A percentile compares a stretch with the other conserved stretches of the same genome.
These are phyloP conservation scores for Percopsis transmontana DNA, from an alignment of 2,113 vertebrate genomes.

Conservation along the genomic window DNA sequence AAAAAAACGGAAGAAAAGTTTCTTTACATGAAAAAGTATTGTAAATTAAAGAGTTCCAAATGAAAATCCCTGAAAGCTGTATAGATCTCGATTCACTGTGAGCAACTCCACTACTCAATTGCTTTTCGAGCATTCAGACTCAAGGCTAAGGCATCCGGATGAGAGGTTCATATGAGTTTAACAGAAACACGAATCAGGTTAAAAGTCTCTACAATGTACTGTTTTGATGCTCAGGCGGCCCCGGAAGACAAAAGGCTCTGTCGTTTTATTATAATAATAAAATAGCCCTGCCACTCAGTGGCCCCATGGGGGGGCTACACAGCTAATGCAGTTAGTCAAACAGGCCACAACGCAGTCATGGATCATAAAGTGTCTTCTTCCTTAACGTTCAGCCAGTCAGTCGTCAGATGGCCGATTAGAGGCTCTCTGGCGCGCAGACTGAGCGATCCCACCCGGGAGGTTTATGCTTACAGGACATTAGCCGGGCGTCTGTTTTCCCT, in stretches of 20 bases:
- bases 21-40: too few relatives aligned
- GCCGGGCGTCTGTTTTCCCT: slow-evolving; percentile 19
- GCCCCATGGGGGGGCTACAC: slow-evolving; percentile 8
- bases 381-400: not conserved
- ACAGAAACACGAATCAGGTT: too few relatives aligned
- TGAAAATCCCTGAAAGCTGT: slow-evolving; percentile 17
- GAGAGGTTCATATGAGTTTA: slow-evolving; percentile 13
- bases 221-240: slow-evolving; percentile 17
- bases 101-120: too few relatives aligned
- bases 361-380: slow-evolving; percentile 49
- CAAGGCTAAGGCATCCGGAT: not conserved
- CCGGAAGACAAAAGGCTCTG: slow-evolving; percentile 10
- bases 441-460: slow-evolving; percentile 20
- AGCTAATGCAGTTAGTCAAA: slow-evolving; percentile 44
- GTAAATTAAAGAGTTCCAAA: not conserved
- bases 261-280: slow-evolving; percentile 7
- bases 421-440: slow-evolving; percentile 23
- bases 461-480: slow-evolving; percentile 42
- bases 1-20: too few relatives aligned
- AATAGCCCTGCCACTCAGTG: not conserved
- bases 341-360: slow-evolving; percentile 20
- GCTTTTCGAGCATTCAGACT: slow-evolving; percentile 13
- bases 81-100: slow-evolving; percentile 5
- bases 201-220: too few relatives aligned
- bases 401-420: slow-evolving; percentile 47